Evolutionary conservation across 1,140 invertebrate species (phyloP).

Genomic region (Drosophila quadrilineata): DNA sequence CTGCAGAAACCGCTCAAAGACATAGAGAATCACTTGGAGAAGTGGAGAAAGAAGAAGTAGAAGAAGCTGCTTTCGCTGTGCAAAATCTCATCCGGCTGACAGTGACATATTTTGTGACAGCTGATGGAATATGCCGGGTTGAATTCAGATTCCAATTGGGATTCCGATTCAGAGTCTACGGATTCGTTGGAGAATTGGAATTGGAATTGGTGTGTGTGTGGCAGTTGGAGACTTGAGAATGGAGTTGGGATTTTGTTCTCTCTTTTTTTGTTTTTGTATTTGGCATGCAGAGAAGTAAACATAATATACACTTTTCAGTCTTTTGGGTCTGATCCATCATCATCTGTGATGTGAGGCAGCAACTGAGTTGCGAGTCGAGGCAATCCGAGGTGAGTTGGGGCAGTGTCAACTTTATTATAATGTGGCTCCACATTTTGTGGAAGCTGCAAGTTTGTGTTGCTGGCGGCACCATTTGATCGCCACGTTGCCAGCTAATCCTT

Average conservation of each 20-base stretch:
- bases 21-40: no score
- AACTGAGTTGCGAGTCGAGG: not conserved
- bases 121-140: conserved; percentile 75
- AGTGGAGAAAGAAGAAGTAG: conserved; percentile 22
- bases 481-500: conserved; percentile 70
- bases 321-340: conserved; percentile 67
- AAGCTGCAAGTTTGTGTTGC: conserved; percentile 43
- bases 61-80: conserved; percentile 36
- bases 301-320: not conserved
- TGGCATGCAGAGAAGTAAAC: no score
- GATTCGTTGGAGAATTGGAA: no score
- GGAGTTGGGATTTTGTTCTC: not conserved
- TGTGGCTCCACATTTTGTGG: no score
- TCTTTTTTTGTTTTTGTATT: conserved; percentile 7
- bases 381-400: no score
- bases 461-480: conserved; percentile 77
- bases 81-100: conserved; percentile 76
- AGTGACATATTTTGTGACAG: conserved; percentile 81
- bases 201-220: not conserved
- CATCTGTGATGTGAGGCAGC: conserved; percentile 6
- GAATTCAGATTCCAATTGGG: no score
- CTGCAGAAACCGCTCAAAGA: no score
- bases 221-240: not conserved
- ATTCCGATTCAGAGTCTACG: conserved; percentile 40
- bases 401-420: conserved; percentile 76